These are phyloP conservation scores for Stegastes partitus DNA, from an alignment of 2,113 vertebrate genomes.

Conservation along the genomic window DNA sequence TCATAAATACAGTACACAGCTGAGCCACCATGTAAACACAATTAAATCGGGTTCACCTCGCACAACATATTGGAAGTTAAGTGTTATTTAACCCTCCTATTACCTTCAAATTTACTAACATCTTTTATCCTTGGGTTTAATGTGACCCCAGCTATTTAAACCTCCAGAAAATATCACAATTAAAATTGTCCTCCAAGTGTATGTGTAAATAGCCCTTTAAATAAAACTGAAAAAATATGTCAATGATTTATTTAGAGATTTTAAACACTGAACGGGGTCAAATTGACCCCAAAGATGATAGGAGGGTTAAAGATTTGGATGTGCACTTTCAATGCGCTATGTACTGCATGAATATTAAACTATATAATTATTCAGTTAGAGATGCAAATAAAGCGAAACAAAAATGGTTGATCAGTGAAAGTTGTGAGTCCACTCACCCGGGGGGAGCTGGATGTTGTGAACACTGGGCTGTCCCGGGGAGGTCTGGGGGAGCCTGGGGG, in stretches of 20 bases:
- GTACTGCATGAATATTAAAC: no score
- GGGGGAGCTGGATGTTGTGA: conserved; percentile 98
- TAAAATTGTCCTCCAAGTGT: no score
- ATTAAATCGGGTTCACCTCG: not conserved
- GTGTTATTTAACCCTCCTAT: no score
- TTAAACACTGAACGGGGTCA: no score
- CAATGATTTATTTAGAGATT: no score
- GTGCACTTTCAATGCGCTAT: not conserved
- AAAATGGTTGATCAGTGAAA: not conserved
- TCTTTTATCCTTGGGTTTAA: no score
- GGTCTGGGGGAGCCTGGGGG: conserved; percentile 91
- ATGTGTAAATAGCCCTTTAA: no score
- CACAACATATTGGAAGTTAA: not conserved
- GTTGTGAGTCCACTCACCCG: conserved; percentile 85
- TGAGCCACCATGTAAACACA: not conserved
- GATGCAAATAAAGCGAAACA: not conserved
- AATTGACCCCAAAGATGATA: no score
- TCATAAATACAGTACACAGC: not conserved
- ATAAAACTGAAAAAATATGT: no score
- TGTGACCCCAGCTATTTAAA: no score
- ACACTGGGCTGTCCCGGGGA: conserved; percentile 91
- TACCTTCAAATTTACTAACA: no score
- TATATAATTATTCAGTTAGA: not conserved
- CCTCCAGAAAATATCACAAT: no score
- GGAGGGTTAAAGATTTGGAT: not conserved